Evolutionary conservation across 2,113 vertebrate genomes (phyloP).

Genomic region (Terrapene triunguis): DNA sequence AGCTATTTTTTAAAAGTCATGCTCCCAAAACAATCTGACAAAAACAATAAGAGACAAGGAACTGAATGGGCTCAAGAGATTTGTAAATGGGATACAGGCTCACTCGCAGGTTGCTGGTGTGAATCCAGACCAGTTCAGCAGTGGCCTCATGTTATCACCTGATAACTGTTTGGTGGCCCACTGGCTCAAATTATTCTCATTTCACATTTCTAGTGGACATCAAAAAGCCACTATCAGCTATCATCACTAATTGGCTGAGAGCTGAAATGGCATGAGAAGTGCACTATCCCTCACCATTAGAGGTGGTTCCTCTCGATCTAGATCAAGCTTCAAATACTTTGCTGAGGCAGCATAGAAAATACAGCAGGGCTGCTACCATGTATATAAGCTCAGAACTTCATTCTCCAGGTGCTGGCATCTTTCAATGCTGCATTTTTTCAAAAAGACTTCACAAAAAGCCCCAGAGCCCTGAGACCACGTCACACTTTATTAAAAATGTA

Average conservation of each 20-base stretch:
- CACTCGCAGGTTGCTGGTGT: not conserved
- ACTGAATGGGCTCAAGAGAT: not conserved
- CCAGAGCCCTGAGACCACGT: not conserved
- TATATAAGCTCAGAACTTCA: not conserved
- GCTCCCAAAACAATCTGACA: not conserved
- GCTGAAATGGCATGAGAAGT: not conserved
- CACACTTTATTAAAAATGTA: constrained; percentile 33
- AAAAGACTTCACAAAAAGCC: not conserved
- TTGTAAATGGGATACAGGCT: not conserved
- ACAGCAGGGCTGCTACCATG: not conserved
- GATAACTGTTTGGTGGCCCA: not conserved
- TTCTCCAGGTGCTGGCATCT: not conserved
- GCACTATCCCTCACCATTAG: not conserved
- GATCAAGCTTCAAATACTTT: not conserved
- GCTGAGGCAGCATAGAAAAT: not conserved
- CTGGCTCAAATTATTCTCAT: not conserved
- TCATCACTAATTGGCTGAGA: not conserved
- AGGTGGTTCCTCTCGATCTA: not conserved
- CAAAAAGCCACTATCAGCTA: not conserved
- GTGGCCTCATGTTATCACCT: accelerated
- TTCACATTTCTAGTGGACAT: not conserved
- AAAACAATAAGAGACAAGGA: not conserved
- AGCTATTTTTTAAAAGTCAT: not conserved
- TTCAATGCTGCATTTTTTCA: not conserved
- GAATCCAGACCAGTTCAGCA: not conserved